Base-by-base conservation (phyloP, 2,797 vertebrate species). In the Urophycis tenuis region DNA sequence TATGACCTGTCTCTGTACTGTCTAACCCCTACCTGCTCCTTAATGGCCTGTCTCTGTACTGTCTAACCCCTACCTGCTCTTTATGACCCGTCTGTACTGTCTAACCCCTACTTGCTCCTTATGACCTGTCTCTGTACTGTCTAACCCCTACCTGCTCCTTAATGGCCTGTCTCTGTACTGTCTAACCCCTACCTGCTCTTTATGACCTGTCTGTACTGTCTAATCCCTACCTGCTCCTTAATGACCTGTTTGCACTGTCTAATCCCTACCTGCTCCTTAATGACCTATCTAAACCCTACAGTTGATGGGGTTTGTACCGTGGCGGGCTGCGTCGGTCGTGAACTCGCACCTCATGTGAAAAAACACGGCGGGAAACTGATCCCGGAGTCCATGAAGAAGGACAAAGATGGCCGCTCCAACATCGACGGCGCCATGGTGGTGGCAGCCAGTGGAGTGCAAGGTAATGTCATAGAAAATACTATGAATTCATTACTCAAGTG, bases 401-500 rank as follows among this genome's bases (percentile, higher is more conserved):
- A 98, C 91, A 96, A 95, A 82, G 95, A 96, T 11, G 97, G 96
- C 0, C 96, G 94, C 74, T 99, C 98, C 39, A 92, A 95, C 80
- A 90, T 99, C 33, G 95, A 98, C 53, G 97, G 98, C 22, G 97
- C 96, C 64, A 93, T 99, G 93, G 96, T 98, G 73, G 95, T 99
- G 77, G 97, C 97, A 75, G 97, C 97, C 82, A 99, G 98, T 76
- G 96, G 98, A 81, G 91, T 99, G 81, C 96, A 99, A 94, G 98
- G 98, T 99, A n/a, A 5, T 4, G 11, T 5, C 1, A 36, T 10
- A 41, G 39, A 17, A 41, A 41, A 14, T 14, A 10, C 36, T 2
- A 39, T 15, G 0, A 39, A 64, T 64, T 1, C 11, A 64, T 64
- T 5, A 8, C 25, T 6, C 19, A 64, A n/a, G n/a, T n/a, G n/a